A percentile compares a stretch with the other conserved stretches of the same genome.
These are phyloP conservation scores for Raphicerus campestris DNA, from an alignment of 2,113 vertebrate species.

Conservation along the genomic window DNA sequence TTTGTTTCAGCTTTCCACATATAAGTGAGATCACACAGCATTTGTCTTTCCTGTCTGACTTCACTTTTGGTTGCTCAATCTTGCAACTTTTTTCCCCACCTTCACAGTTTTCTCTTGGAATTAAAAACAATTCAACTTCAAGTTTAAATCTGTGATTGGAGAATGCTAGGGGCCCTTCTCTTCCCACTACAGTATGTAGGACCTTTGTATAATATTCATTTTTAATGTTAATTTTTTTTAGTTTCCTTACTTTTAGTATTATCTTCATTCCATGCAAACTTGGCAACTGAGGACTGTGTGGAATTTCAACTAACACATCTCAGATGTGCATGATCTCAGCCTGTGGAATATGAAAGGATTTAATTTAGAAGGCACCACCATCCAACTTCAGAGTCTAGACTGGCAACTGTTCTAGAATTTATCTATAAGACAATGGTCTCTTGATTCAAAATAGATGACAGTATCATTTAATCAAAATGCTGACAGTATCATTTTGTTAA, in stretches of 20 bases:
- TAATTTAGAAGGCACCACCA: slow-evolving; percentile 54
- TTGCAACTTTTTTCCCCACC: background rate
- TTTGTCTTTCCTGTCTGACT: background rate
- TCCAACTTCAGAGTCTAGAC: slow-evolving; percentile 59
- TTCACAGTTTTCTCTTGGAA: background rate
- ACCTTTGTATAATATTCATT: background rate
- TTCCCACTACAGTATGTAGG: background rate
- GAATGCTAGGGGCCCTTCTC: background rate
- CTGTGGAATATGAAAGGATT: slow-evolving; percentile 56
- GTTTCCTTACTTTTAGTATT: slow-evolving; percentile 30
- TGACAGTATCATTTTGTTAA: slow-evolving; percentile 39
- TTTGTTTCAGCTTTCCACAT: background rate
- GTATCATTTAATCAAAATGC: slow-evolving; percentile 41
- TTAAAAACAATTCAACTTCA: background rate
- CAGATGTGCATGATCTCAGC: slow-evolving; percentile 67
- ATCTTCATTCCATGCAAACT: slow-evolving; percentile 29
- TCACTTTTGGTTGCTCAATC: background rate
- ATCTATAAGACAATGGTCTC: slow-evolving; percentile 35
- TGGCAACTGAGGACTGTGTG: slow-evolving; percentile 47
- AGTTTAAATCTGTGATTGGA: background rate
- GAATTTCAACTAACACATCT: slow-evolving; percentile 71
- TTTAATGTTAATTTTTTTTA: slow-evolving; percentile 46
- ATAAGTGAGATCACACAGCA: background rate
- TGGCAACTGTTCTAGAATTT: slow-evolving; percentile 39
- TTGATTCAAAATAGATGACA: slow-evolving; percentile 52